Evolutionary conservation across 53 echinoderm and acorn worm species (phyloP).

Genomic region (Antedon mediterranea): DNA sequence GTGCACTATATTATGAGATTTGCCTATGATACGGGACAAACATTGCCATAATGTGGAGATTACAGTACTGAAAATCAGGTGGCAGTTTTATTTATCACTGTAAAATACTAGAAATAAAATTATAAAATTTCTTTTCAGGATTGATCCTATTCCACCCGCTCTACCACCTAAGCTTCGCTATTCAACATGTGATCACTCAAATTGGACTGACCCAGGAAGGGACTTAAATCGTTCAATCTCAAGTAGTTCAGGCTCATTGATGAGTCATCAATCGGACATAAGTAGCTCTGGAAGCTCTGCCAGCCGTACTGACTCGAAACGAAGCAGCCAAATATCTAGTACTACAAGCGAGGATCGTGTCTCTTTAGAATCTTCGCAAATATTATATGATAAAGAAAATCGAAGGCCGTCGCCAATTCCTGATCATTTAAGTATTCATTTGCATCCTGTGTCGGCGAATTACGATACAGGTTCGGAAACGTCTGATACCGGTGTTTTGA

Average conservation of each 20-base stretch:
- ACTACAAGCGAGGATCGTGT: constrained; percentile 31
- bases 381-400: constrained; percentile 8
- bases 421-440: not conserved
- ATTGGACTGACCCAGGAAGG: too few species aligned
- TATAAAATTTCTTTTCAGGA: not conserved
- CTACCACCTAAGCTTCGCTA: constrained; percentile 31
- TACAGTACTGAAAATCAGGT: too few species aligned
- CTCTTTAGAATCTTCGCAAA: not conserved
- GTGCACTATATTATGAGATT: too few species aligned
- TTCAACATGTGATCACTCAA: not conserved
- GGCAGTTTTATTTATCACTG: too few species aligned
- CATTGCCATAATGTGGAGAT: too few species aligned
- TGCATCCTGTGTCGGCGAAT: not conserved
- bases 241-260: constrained; percentile 50
- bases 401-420: not conserved
- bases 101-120: too few species aligned
- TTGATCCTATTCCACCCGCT: constrained; percentile 34
- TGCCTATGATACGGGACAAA: too few species aligned
- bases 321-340: constrained; percentile 52
- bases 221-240: constrained; percentile 46
- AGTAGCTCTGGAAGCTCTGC: constrained; percentile 39
- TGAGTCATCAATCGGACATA: constrained; percentile 55
- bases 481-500: not conserved
- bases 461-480: not conserved
- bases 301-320: constrained; percentile 48